A percentile compares a stretch with the other conserved stretches of the same genome.
Conservation (phyloP, 2,113 vertebrate species). For the Chaetura pelagica region DNA sequence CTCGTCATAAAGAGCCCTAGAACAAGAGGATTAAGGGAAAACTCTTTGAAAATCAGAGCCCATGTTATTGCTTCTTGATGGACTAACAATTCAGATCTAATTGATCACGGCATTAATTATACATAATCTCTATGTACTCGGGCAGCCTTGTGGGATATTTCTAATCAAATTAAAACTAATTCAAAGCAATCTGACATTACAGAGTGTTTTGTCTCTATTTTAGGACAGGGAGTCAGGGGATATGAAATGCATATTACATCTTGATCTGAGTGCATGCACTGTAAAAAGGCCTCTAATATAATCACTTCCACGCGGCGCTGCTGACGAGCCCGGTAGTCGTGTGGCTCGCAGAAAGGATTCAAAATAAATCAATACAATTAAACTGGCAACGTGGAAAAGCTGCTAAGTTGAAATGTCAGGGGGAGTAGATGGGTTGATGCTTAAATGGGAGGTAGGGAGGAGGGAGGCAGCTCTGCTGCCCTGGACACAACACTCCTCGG, state of each 20-base stretch:
- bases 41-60: constrained; percentile 66
- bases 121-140: constrained; percentile 62
- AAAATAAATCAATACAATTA: neutral
- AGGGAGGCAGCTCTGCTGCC: no score
- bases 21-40: constrained; percentile 59
- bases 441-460: neutral
- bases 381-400: neutral
- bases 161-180: constrained; percentile 72
- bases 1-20: constrained; percentile 21
- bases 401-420: fast-evolving
- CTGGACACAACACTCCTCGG: neutral
- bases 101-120: constrained; percentile 75
- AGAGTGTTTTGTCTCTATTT: constrained; percentile 56
- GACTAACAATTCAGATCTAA: constrained; percentile 68
- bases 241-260: neutral
- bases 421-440: neutral
- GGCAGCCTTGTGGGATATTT: constrained; percentile 62
- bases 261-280: neutral
- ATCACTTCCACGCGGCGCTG: neutral
- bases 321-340: neutral
- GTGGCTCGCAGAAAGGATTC: neutral
- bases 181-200: constrained; percentile 52
- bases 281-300: neutral
- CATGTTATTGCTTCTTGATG: constrained; percentile 60
- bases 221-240: constrained; percentile 29